These are phyloP conservation scores for Pitta sordida DNA, from an alignment of 2,113 vertebrate genomes.

Conservation along the genomic window DNA sequence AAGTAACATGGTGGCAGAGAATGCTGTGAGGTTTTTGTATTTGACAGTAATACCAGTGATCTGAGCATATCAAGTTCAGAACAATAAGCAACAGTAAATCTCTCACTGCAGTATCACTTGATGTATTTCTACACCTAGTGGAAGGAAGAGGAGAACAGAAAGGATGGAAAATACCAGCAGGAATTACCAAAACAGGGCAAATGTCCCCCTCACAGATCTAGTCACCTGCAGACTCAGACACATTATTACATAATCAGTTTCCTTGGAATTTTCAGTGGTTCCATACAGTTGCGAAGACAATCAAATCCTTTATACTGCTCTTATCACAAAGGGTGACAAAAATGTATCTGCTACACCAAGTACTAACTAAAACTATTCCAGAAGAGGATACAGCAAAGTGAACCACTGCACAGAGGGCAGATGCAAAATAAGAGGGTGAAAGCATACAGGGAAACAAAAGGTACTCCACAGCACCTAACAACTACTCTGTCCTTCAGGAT, in stretches of 20 bases:
- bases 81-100: not conserved
- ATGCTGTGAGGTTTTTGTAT: not conserved
- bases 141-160: slow-evolving; percentile 5
- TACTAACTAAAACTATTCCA: not conserved
- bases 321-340: not conserved
- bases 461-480: not conserved
- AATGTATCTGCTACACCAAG: not conserved
- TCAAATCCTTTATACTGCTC: not conserved
- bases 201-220: not conserved
- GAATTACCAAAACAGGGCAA: not conserved
- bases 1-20: not conserved
- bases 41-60: not conserved
- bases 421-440: not conserved
- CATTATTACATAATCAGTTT: not conserved
- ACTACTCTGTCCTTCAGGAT: not conserved
- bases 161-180: not conserved
- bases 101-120: not conserved
- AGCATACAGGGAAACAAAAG: not conserved
- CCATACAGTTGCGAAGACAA: not conserved
- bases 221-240: not conserved
- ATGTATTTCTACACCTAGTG: slow-evolving; percentile 31
- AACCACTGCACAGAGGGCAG: not conserved
- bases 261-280: not conserved
- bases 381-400: not conserved
- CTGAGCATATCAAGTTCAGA: not conserved